A percentile compares a stretch with the other conserved stretches of the same genome.
phyloP scores from a whole-genome alignment of 2,113 vertebrate genomes.

The Sinocyclocheilus anshuiensis region DNA sequence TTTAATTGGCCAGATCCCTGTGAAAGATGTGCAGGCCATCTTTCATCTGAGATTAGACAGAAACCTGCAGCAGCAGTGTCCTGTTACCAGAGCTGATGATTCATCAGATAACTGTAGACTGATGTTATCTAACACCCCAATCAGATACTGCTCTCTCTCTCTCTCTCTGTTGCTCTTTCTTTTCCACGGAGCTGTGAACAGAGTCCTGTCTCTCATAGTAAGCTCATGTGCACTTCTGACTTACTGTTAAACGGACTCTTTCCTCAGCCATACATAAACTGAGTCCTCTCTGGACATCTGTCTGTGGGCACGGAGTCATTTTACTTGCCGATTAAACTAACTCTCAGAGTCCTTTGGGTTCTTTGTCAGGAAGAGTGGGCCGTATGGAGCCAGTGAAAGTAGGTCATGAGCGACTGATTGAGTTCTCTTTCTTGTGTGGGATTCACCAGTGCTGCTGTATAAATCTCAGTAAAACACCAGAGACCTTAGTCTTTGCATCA shows the following conservation, averaged over 20 bases:
- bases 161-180: not conserved
- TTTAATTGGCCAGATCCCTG: conserved; percentile 38
- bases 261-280: not conserved
- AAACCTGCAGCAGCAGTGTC: conserved; percentile 24
- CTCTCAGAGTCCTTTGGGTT: not conserved
- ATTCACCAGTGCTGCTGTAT: not conserved
- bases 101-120: conserved; percentile 44
- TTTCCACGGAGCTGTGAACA: conserved; percentile 25
- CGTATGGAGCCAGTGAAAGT: not conserved
- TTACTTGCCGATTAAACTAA: not conserved
- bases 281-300: not conserved
- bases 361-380: not conserved
- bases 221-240: conserved; percentile 4
- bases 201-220: not conserved
- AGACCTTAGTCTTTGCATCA: not conserved
- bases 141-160: conserved; percentile 35
- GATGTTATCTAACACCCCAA: conserved; percentile 49
- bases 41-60: conserved; percentile 15
- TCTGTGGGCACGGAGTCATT: not conserved
- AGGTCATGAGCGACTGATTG: conserved; percentile 13
- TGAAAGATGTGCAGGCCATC: conserved; percentile 30
- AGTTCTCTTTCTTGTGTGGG: conserved; percentile 16
- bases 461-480: not conserved
- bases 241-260: not conserved
- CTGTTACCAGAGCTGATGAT: conserved; percentile 51